Conservation (phyloP, 2,888 invertebrate species). For the Parnassius glacialis region DNA sequence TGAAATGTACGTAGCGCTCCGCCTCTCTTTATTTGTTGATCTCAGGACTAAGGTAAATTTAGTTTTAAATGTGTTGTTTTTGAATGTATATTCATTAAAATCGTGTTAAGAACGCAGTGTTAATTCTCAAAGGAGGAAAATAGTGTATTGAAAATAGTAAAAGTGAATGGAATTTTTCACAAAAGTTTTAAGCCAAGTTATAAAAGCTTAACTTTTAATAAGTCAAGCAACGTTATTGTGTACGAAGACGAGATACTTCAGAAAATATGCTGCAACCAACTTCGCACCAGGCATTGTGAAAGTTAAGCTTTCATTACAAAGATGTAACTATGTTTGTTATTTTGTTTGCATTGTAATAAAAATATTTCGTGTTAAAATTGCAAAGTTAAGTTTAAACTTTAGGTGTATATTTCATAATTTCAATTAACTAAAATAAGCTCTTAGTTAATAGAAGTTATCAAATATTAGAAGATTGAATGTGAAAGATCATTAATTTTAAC, state of each 20-base stretch:
- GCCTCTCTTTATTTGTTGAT: no score
- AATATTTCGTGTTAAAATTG: background rate
- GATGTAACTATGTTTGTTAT: background rate
- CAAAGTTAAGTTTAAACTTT: background rate
- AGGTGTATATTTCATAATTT: background rate
- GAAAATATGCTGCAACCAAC: constrained; percentile 13
- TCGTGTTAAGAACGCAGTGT: constrained; percentile 10
- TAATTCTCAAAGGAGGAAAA: constrained; percentile 5
- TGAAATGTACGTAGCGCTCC: no score
- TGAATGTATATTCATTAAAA: no score
- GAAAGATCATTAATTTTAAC: no score
- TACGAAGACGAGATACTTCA: constrained; percentile 18
- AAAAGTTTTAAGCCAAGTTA: constrained; percentile 18
- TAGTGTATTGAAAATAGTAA: constrained; percentile 21
- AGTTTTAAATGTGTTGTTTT: no score
- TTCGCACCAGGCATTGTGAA: constrained; percentile 12
- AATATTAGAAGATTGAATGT: background rate
- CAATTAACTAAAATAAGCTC: background rate
- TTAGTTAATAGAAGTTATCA: background rate
- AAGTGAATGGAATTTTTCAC: constrained; percentile 18
- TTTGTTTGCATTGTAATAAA: background rate
- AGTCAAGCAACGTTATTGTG: constrained; percentile 21
- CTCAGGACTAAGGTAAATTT: no score
- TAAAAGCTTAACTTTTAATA: constrained; percentile 24
- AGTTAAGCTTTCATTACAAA: constrained; percentile 8